Evolutionary conservation across 2,888 invertebrate species (phyloP), one percentile per base, ranked within the genome.

Genomic region (Pheosia tremula): DNA sequence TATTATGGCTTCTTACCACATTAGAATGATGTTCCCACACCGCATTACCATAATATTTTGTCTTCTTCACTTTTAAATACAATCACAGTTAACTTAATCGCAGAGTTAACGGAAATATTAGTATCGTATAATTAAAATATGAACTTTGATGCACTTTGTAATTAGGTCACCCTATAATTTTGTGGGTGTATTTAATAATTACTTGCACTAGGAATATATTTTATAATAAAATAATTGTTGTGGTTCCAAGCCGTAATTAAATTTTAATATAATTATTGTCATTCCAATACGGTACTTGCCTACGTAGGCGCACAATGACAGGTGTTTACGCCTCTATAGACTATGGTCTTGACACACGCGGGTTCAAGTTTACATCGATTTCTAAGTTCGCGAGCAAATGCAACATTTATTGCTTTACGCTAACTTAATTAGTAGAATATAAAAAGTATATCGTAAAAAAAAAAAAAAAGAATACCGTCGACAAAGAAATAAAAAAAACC

Each of bases 381-480:
- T 64, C 60, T 53, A 53, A 58, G 52, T 57, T 61, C 59, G 61
- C 61, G 39, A 62, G 60, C 58, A 37, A 57, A 62, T 59, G 60
- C 61, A 64, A 45, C 61, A 0, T 53, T 39, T 39, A 55, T 55
- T 37, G 39, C 38, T 4, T 55, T 72, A 66, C 72, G 66, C 69
- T 63, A 68, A 68, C 63, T 68, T 72, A 66, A 74, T 72, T 62
- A 74, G 60, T 61, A 63, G 65, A 70, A n/a, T n/a, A n/a, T n/a
- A n/a, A n/a, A n/a, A n/a, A n/a, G n/a, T n/a, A n/a, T n/a, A n/a
- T n/a, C n/a, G n/a, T n/a, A n/a, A n/a, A n/a, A n/a, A n/a, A n/a
- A n/a, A n/a, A n/a, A n/a, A n/a, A n/a, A n/a, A n/a, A n/a, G n/a
- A n/a, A 68, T 72, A 74, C 53, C 24, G 24, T 24, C 24, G 24